A percentile compares a stretch with the other conserved stretches of the same genome.
Conservation (phyloP, 2,113 vertebrate genomes). For the Petaurus breviceps region DNA sequence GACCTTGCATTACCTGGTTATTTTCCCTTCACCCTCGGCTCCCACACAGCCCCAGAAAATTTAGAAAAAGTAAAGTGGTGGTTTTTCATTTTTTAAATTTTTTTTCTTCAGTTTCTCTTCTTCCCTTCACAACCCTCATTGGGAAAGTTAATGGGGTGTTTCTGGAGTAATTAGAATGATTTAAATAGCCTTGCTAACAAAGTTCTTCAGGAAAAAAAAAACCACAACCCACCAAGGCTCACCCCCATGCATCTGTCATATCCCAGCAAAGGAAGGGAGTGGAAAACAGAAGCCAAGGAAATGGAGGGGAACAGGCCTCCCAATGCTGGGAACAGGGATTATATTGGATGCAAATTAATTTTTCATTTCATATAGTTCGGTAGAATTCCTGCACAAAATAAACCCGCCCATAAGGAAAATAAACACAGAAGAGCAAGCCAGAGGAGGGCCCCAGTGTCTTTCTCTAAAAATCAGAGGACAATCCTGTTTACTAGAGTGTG, state of each 20-base stretch:
- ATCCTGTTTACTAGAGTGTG: neutral
- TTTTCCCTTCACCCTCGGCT: constrained; percentile 80
- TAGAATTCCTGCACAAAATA: constrained; percentile 21
- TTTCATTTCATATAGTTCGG: neutral
- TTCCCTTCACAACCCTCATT: constrained; percentile 74
- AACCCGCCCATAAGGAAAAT: constrained; percentile 19
- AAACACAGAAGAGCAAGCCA: neutral
- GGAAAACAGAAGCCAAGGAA: neutral
- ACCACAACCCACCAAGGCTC: constrained; percentile 30
- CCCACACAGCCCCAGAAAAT: constrained; percentile 51
- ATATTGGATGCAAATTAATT: neutral
- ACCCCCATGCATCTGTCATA: constrained; percentile 48
- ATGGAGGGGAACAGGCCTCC: constrained; percentile 1
- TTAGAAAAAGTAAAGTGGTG: constrained; percentile 11
- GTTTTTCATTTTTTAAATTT: constrained; percentile 21
- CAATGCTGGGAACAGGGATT: neutral
- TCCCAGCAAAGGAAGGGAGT: neutral
- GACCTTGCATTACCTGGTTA: constrained; percentile 77
- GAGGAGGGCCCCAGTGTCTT: neutral
- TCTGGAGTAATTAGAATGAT: constrained; percentile 84
- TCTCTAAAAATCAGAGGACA: constrained; percentile 7
- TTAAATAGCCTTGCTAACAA: constrained; percentile 79
- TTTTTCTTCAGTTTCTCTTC: constrained; percentile 46
- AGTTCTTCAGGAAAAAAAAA: constrained; percentile 75
- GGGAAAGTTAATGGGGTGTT: constrained; percentile 85